Percentiles rank a stretch among this genome's conserved stretches.
These are phyloP conservation scores for Myiozetetes cayanensis DNA, from an alignment of 2,113 vertebrate genomes.

Conservation along the genomic window DNA sequence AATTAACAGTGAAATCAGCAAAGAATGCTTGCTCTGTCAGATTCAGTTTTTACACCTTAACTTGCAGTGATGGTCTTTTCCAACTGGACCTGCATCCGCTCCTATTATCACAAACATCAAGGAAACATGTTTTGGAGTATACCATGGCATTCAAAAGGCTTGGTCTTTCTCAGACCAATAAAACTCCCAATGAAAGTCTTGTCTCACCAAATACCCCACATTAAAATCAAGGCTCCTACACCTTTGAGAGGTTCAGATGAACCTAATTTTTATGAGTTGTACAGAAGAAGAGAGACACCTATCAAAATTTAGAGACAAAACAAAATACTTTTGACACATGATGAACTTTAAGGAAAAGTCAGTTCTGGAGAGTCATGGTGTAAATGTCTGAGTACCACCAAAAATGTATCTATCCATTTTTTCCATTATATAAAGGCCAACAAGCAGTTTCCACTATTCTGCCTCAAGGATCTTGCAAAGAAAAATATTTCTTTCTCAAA, in stretches of 20 bases:
- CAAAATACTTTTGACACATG: background rate
- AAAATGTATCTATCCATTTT: background rate
- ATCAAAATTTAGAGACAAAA: background rate
- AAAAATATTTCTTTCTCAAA: background rate
- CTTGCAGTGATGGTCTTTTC: background rate
- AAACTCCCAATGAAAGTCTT: background rate
- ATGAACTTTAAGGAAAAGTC: background rate
- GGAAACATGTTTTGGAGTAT: background rate
- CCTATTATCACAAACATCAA: background rate
- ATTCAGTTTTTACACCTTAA: slow-evolving; percentile 13
- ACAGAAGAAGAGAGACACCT: background rate
- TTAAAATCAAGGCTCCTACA: background rate
- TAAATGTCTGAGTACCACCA: background rate
- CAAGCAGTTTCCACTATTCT: background rate
- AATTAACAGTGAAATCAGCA: slow-evolving; percentile 35
- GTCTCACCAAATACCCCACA: background rate
- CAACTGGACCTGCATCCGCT: background rate
- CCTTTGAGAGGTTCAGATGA: background rate
- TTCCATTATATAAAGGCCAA: background rate
- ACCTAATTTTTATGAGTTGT: background rate
- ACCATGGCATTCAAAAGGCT: background rate
- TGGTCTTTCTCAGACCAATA: background rate
- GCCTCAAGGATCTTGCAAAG: background rate
- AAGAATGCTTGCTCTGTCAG: slow-evolving; percentile 8
- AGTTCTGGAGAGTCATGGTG: background rate